phyloP scores from a whole-genome alignment of 2,888 invertebrate genomes.

The Watsonalla cultraria region DNA sequence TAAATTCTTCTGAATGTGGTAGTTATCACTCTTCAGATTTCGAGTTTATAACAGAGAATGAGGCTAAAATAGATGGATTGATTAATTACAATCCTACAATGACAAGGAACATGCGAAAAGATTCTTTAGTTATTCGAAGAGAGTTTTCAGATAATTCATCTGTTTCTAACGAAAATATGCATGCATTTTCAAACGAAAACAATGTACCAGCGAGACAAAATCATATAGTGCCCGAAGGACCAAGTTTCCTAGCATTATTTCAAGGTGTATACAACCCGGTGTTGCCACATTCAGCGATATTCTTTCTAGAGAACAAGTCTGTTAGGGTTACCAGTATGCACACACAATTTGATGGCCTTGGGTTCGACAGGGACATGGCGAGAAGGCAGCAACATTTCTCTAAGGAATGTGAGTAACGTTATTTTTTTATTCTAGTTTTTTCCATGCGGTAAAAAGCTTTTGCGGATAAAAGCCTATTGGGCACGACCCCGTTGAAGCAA shows the following conservation, averaged over 20 bases:
- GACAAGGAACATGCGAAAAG: slow-evolving; percentile 1
- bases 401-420: slow-evolving; percentile 38
- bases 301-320: slow-evolving; percentile 44
- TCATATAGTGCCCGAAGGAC: slow-evolving; percentile 39
- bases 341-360: slow-evolving; percentile 31
- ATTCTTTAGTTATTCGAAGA: background rate
- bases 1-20: slow-evolving; percentile 14
- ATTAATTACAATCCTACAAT: slow-evolving; percentile 17
- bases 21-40: slow-evolving; percentile 62
- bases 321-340: slow-evolving; percentile 28
- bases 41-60: slow-evolving; percentile 57
- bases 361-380: slow-evolving; percentile 31
- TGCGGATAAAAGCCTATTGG: too few relatives aligned
- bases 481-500: too few relatives aligned
- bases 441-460: too few relatives aligned
- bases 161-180: background rate
- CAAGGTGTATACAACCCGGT: slow-evolving; percentile 21
- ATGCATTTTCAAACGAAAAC: background rate
- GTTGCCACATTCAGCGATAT: slow-evolving; percentile 14
- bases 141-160: background rate
- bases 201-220: slow-evolving; percentile 10
- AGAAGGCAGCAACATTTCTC: slow-evolving; percentile 18
- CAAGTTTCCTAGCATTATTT: slow-evolving; percentile 43
- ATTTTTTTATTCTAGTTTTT: background rate
- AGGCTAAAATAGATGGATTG: slow-evolving; percentile 35